phyloP scores from a whole-genome alignment of 2,113 vertebrate species.

The Craseonycteris thonglongyai region DNA sequence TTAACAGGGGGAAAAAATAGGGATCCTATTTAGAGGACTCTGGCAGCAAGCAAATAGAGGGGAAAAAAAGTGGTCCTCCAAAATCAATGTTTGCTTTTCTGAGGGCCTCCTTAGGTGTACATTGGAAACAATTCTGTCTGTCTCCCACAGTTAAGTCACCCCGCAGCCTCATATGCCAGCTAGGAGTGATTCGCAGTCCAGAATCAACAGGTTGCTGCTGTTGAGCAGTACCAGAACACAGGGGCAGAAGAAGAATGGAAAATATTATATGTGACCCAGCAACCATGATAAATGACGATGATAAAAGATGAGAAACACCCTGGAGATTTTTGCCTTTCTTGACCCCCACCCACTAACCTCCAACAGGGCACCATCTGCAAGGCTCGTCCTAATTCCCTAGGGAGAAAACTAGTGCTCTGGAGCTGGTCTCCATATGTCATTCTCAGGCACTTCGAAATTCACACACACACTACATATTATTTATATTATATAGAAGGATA shows the following conservation, averaged over 20 bases:
- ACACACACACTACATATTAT: too few species aligned
- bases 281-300: constrained; percentile 34
- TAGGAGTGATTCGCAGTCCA: constrained; percentile 73
- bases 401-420: not conserved
- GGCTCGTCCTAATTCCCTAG: not conserved
- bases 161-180: constrained; percentile 68
- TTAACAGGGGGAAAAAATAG: constrained; percentile 73
- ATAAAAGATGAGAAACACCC: constrained; percentile 34
- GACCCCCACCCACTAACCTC: not conserved
- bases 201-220: constrained; percentile 78
- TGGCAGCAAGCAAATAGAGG: constrained; percentile 74
- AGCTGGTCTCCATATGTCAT: not conserved
- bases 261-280: constrained; percentile 38
- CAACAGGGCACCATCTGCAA: not conserved
- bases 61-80: constrained; percentile 70
- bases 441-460: not conserved
- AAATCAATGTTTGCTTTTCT: constrained; percentile 84
- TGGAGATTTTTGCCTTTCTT: not conserved
- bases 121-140: constrained; percentile 82
- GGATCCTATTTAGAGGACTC: constrained; percentile 79
- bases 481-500: not conserved
- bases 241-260: constrained; percentile 55
- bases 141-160: constrained; percentile 80
- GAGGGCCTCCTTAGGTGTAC: constrained; percentile 83
- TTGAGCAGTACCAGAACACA: constrained; percentile 65